Percentiles rank a stretch among this genome's conserved stretches.
Evolutionary conservation across 2,113 vertebrate genomes (phyloP).

Genomic region (Potamarius usumacintae): DNA sequence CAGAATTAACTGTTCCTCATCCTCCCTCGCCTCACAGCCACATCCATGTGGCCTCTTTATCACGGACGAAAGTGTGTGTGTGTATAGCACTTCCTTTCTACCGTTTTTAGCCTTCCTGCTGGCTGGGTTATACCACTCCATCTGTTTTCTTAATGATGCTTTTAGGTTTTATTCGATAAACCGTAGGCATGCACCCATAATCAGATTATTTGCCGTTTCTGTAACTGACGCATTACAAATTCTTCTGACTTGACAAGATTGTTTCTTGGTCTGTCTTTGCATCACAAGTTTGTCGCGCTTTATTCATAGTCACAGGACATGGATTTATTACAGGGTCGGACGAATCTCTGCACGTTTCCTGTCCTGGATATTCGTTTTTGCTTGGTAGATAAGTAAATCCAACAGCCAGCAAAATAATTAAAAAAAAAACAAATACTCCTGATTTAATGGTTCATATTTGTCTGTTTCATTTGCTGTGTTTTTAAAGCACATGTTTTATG

Average conservation of each 20-base stretch:
- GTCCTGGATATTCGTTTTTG: not conserved
- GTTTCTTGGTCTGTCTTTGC: not conserved
- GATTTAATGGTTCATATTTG: not conserved
- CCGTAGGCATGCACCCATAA: not conserved
- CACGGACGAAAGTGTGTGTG: not conserved
- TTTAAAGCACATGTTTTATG: not conserved
- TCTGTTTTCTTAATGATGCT: not conserved
- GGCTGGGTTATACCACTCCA: not conserved
- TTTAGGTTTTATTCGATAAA: not conserved
- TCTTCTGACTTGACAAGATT: not conserved
- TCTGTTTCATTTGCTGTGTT: not conserved
- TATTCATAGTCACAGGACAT: not conserved
- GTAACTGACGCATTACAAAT: no score
- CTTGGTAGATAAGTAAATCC: not conserved
- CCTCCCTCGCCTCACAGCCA: not conserved
- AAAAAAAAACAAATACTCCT: no score
- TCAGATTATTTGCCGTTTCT: not conserved
- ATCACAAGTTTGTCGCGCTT: not conserved
- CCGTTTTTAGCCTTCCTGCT: not conserved
- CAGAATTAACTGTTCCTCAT: conserved; percentile 15
- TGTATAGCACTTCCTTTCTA: not conserved
- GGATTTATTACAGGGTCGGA: not conserved
- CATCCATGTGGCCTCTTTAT: conserved; percentile 14
- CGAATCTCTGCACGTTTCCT: not conserved
- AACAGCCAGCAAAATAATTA: no score